Evolutionary conservation across 2,113 vertebrate genomes (phyloP).

Genomic region (Thamnophis sirtalis): DNA sequence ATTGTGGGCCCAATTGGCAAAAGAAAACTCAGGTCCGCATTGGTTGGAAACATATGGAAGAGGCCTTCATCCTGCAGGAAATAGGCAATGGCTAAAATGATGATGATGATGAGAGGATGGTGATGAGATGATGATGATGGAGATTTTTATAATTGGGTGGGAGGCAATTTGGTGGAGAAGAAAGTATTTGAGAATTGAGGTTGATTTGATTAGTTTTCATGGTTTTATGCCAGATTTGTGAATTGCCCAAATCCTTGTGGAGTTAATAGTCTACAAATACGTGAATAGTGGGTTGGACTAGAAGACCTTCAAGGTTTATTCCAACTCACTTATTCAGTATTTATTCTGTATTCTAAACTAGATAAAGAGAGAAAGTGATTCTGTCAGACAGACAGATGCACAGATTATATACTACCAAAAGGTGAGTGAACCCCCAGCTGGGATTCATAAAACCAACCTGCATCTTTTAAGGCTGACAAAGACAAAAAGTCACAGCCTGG

Average conservation of each 20-base stretch:
- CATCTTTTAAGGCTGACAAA: neutral
- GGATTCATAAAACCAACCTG: neutral
- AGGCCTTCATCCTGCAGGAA: too few species aligned
- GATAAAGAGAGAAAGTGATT: neutral
- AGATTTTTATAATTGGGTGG: neutral
- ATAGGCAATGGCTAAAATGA: too few species aligned
- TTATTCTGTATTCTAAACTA: neutral
- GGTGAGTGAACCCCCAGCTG: neutral
- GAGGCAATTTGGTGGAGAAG: neutral
- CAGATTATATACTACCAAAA: neutral
- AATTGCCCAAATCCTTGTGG: neutral
- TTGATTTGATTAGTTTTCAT: neutral
- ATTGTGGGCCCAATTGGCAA: too few species aligned
- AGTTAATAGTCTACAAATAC: neutral
- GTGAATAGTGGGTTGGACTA: neutral
- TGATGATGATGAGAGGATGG: too few species aligned
- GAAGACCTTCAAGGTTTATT: neutral
- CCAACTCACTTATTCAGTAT: neutral
- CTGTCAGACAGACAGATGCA: neutral
- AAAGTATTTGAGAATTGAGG: neutral
- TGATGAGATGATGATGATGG: too few species aligned
- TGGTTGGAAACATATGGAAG: too few species aligned
- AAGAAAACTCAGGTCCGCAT: too few species aligned
- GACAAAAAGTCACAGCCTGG: neutral
- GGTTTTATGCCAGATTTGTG: neutral